Base-by-base conservation (phyloP, 2,797 vertebrate genomes). In the Lagodon rhomboides region DNA sequence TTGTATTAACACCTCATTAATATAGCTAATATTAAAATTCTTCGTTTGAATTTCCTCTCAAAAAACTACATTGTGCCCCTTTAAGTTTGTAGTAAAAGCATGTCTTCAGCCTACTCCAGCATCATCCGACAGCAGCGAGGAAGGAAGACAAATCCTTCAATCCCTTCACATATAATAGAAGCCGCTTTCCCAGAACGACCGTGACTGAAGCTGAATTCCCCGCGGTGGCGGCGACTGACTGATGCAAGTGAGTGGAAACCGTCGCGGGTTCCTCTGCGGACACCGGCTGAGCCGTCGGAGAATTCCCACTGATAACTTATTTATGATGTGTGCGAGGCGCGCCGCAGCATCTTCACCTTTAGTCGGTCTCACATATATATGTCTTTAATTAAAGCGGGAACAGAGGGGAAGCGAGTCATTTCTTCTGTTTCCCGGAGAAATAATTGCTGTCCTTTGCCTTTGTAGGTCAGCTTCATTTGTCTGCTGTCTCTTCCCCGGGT, bases 381-480 rank as follows among this genome's bases (percentile, higher is more conserved):
- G 22, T 62, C 13, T 69, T 75, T 71, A 84, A 87, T 92, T 84
- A 89, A 90, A 70, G 67, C 38, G 77, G 63, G 86, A 80, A 71
- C 51, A 64, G 71, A 62, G 50, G 43, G 10, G 41, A 68, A 82
- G 44, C 5, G 0, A 76, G 77, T 74, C 46, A 22, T 75, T 75
- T 71, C 77, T 51, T 27, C 12, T 0, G 66, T 73, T 81, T 88
- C 79, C 76, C 54, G n/a, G 60, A 82, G 78, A 92, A 91, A 89
- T 91, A 92, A 93, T 93, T 90, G 87, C 89, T 71, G 90, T 91
- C 91, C 85, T 91, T 85, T 88, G 91, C 80, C 85, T 93, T 89
- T 92, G 91, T 93, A 91, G 92, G 93, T 92, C 90, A 92, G 89
- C 87, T 84, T 85, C 91, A 93, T 93, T 89, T 93, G 89, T 93